Evolutionary conservation across 2,113 vertebrate genomes (phyloP), one percentile per base, ranked within the genome.

Genomic region (Pteronura brasiliensis): DNA sequence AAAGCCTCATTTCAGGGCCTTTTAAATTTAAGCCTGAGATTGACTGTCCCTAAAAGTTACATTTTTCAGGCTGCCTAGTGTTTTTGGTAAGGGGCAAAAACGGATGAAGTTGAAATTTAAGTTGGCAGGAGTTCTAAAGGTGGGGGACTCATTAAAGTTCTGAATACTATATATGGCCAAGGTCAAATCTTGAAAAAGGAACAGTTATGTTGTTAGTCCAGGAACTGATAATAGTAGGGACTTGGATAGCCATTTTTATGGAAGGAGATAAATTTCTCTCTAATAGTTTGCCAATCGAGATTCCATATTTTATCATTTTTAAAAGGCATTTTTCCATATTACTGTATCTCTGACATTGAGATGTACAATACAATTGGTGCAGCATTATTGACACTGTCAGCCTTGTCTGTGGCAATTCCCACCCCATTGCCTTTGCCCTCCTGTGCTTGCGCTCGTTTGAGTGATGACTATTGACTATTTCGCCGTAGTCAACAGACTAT

Each of bases 71-170:
- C 25, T 79, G 27, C 36, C n/a, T 20, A 65, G 21, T 31, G 8
- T 42, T 95, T 93, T 97, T 94, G 72, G n/a, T 55, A 93, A 88
- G 31, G 29, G 27, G 21, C 34, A 85, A 79, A 94, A 94, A 92
- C 27, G 23, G 95, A 92, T 96, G 59, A 93, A 91, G 15, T 34
- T 93, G 72, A 88, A 95, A 95, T 97, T 72, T 67, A 94, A 96
- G 57, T 83, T 91, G 88, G 44, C 65, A 91, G 52, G 31, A 57
- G 34, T n/a, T 31, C 17, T 59, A 72, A 95, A 94, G 57, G 65
- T 34, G 52, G 4, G 34, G 67, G 59, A 61, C 88, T 91, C 88
- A 74, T 79, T 0, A 1, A 72, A 69, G 27, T 7, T 94, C 49
- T 93, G 88, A 71, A 67, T 77, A 79, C 1, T 47, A 4, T n/a